Conservation (phyloP, 2,888 invertebrate genomes). For the Sylvicola fuscatus region DNA sequence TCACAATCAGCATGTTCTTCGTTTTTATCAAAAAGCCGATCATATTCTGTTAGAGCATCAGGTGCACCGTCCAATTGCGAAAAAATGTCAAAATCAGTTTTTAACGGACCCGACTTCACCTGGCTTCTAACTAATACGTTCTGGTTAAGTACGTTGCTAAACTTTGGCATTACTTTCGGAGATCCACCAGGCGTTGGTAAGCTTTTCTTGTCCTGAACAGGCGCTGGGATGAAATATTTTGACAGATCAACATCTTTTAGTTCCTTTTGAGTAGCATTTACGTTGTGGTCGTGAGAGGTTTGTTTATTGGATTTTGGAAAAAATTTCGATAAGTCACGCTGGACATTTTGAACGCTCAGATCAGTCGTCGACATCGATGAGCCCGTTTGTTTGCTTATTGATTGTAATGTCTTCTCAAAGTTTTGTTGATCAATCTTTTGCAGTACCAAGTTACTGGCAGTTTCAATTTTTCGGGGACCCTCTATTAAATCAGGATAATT, state of each 20-base stretch:
- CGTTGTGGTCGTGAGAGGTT: slow-evolving; percentile 10
- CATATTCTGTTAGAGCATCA: too few species aligned
- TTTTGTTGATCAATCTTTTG: slow-evolving; percentile 19
- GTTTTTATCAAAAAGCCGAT: too few species aligned
- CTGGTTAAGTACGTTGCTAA: not conserved
- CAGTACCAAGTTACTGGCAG: too few species aligned
- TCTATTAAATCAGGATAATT: too few species aligned
- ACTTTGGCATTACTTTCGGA: slow-evolving; percentile 11
- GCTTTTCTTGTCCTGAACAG: slow-evolving; percentile 9
- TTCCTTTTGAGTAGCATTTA: slow-evolving; percentile 23
- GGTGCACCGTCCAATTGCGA: too few species aligned
- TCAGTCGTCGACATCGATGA: slow-evolving; percentile 14
- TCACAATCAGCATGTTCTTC: too few species aligned
- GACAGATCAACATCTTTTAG: slow-evolving; percentile 23
- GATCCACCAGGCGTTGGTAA: slow-evolving; percentile 8
- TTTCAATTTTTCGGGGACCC: too few species aligned
- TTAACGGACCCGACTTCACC: too few species aligned
- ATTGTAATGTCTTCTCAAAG: slow-evolving; percentile 22
- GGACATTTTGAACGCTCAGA: not conserved
- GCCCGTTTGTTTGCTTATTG: slow-evolving; percentile 20
- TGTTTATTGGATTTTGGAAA: slow-evolving; percentile 22
- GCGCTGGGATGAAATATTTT: slow-evolving; percentile 23
- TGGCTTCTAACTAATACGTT: too few species aligned
- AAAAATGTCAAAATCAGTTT: too few species aligned
- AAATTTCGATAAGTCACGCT: slow-evolving; percentile 20